These are phyloP conservation scores for Miltochrista miniata DNA, from an alignment of 2,888 invertebrate genomes.

Conservation along the genomic window DNA sequence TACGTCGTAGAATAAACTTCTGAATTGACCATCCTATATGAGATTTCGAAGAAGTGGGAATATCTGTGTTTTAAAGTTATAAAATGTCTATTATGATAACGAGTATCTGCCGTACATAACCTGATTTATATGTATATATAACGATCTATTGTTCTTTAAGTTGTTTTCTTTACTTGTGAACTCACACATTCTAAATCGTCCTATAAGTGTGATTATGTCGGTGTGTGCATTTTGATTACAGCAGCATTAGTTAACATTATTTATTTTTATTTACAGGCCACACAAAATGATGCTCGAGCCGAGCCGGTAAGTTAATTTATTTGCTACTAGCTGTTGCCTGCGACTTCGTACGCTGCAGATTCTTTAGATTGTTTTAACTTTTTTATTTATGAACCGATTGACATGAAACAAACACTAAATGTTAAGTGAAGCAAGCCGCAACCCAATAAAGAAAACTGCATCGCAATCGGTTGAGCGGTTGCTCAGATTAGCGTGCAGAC, in stretches of 20 bases:
- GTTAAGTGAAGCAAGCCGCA: too few species aligned
- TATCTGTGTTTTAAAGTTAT: not conserved
- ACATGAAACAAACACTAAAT: too few species aligned
- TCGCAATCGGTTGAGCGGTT: too few species aligned
- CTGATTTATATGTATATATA: constrained; percentile 4
- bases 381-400: too few species aligned
- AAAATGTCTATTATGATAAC: not conserved
- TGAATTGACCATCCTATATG: too few species aligned
- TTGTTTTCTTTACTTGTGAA: not conserved
- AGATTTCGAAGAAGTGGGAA: too few species aligned
- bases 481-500: too few species aligned
- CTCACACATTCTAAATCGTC: not conserved
- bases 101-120: not conserved
- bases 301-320: constrained; percentile 70
- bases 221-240: constrained; percentile 3
- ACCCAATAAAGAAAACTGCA: too few species aligned
- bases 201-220: constrained; percentile 3
- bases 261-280: constrained; percentile 69
- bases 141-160: constrained; percentile 29
- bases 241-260: constrained; percentile 29
- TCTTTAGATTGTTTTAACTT: too few species aligned
- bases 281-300: constrained; percentile 82
- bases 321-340: too few species aligned
- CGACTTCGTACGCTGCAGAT: too few species aligned
- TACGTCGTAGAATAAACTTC: too few species aligned